Evolutionary conservation across 2,797 vertebrate genomes (phyloP).

Genomic region (Rhabdophis nuchalis): DNA sequence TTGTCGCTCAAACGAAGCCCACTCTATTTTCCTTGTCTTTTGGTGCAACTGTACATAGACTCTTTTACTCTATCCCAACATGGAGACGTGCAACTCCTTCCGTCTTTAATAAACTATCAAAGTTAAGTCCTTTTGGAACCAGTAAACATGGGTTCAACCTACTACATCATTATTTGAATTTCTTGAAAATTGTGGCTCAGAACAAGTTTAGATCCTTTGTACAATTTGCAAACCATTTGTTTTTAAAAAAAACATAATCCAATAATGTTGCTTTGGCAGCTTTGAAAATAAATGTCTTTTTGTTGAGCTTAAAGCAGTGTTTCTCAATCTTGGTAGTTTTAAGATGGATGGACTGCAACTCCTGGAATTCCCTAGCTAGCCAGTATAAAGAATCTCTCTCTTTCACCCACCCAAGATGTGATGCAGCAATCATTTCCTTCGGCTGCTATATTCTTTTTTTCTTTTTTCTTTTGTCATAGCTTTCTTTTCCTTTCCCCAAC

Average conservation of each 20-base stretch:
- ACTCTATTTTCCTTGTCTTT: neutral
- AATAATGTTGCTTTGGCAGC: neutral
- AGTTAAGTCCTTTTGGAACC: neutral
- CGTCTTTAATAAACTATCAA: neutral
- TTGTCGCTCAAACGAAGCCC: neutral
- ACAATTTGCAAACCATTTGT: neutral
- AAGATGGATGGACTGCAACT: neutral
- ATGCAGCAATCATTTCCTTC: neutral
- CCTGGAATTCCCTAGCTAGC: neutral
- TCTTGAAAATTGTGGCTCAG: conserved; percentile 18
- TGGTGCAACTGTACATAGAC: neutral
- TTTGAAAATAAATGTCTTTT: neutral
- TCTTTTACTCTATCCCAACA: neutral
- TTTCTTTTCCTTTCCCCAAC: neutral
- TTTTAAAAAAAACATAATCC: conserved; percentile 6
- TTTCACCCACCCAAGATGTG: neutral
- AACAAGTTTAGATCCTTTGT: neutral
- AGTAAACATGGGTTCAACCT: neutral
- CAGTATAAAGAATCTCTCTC: neutral
- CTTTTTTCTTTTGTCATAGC: neutral
- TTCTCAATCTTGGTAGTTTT: neutral
- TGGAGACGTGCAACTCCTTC: neutral
- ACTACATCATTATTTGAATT: neutral
- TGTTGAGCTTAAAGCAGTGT: neutral
- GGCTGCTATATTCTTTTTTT: neutral